Base-by-base conservation (phyloP, 2,113 vertebrate species). In the Panurus biarmicus region DNA sequence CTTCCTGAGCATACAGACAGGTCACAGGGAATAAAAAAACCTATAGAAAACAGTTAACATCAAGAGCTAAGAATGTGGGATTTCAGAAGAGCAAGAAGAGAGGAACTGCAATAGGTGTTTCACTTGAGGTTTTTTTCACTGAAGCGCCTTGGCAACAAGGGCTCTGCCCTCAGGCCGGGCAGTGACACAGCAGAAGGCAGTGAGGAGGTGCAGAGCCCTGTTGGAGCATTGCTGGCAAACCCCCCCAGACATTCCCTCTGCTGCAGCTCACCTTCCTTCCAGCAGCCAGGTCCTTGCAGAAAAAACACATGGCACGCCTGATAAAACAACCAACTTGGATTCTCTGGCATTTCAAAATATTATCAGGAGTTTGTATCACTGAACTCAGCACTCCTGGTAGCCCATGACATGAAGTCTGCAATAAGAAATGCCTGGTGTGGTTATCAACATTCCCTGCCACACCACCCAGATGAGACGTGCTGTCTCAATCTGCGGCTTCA, bases 241-340 rank as follows among this genome's bases (percentile, higher is more conserved):
- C 33, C 61, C 36, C 45, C 38, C 0, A 0, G 42, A 74, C 31
- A 35, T 5, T 64, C 18, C 47, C 48, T n/a, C 16, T 19, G 48
- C 42, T 65, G 42, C 65, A 73, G 69, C n/a, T 69, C 47, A 65
- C 58, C 44, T 54, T 60, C 51, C 69, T 6, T 36, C 40, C 67
- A 61, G 48, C 38, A 78, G 58, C 23, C 1, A 0, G 58, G 64
- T 11, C 38, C 65, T 73, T 26, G 40, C 13, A 72, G 53, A 23
- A 56, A 70, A 85, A 70, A 31, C 42, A 61, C 36, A 48, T 3
- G 54, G 79, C 25, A 84, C 0, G 0, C 21, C 54, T 53, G 42
- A 64, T 20, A 65, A 50, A 81, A 67, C 56, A 87, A 66, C 42
- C 31, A 22, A 13, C 16, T 21, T 40, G 53, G 35, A 51, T 21